These are phyloP conservation scores for Galerucella pusilla DNA, from an alignment of 2,888 invertebrate genomes.

Conservation along the genomic window DNA sequence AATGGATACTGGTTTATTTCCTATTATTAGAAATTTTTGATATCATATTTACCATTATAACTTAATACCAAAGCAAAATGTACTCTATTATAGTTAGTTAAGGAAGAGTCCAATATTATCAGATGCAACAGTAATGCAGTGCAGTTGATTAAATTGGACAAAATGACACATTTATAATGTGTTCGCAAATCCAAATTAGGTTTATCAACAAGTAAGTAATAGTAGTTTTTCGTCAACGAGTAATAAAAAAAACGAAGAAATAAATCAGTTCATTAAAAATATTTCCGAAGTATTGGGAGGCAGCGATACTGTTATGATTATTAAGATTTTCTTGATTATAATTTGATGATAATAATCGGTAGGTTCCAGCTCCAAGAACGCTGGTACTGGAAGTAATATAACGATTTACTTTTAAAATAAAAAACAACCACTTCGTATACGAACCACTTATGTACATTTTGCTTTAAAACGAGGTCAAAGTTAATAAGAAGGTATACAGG, in stretches of 20 bases:
- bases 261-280: neutral
- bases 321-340: conserved; percentile 4
- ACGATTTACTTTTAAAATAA: conserved; percentile 1
- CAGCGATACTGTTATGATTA: neutral
- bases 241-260: neutral
- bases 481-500: neutral
- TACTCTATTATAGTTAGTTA: too few species aligned
- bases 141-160: too few species aligned
- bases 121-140: too few species aligned
- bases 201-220: too few species aligned
- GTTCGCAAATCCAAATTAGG: neutral
- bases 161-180: too few species aligned
- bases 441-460: neutral
- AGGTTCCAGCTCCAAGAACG: conserved; percentile 3
- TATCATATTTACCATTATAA: too few species aligned
- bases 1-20: too few species aligned
- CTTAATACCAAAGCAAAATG: too few species aligned
- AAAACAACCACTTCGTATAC: neutral
- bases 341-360: conserved; percentile 2
- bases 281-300: neutral
- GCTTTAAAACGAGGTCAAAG: neutral
- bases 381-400: neutral
- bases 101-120: too few species aligned
- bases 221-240: too few species aligned
- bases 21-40: too few species aligned